Evolutionary conservation across 2,797 vertebrate species (phyloP).

Genomic region (Euphonia xanthogaster): DNA sequence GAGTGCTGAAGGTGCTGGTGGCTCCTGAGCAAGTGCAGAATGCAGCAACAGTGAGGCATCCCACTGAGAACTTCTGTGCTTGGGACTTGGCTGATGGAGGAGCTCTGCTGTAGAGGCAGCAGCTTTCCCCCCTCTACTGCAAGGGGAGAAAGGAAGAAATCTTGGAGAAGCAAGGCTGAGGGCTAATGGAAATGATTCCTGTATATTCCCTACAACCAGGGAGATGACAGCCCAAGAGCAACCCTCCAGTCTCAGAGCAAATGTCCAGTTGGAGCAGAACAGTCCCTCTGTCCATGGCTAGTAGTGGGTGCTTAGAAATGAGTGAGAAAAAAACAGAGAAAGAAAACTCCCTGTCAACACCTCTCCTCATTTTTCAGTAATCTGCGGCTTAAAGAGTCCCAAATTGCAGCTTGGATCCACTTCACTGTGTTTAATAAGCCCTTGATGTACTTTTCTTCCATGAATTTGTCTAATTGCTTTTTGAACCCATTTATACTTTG

Average conservation of each 20-base stretch:
- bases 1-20: not conserved
- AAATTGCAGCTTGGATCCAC: conserved; percentile 60
- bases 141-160: not conserved
- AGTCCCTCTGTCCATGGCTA: not conserved
- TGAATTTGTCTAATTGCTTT: conserved; percentile 68
- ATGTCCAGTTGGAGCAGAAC: not conserved
- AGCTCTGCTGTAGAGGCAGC: not conserved
- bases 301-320: not conserved
- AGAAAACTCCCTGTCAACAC: conserved; percentile 14
- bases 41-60: not conserved
- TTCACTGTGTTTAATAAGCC: conserved; percentile 63
- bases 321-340: not conserved
- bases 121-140: rapidly evolving
- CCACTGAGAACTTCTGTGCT: not conserved
- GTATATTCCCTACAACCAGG: not conserved
- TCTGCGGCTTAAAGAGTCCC: conserved; percentile 40
- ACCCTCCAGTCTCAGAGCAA: not conserved
- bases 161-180: not conserved
- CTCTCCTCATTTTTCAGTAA: conserved; percentile 39
- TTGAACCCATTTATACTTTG: conserved; percentile 60
- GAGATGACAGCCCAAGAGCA: not conserved
- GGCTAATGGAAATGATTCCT: not conserved
- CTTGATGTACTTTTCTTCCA: conserved; percentile 61
- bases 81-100: not conserved
- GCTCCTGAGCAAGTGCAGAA: not conserved